Percentiles rank a stretch among this genome's conserved stretches.
Conservation (phyloP, 2,113 vertebrate species). For the Protobothrops mucrosquamatus region DNA sequence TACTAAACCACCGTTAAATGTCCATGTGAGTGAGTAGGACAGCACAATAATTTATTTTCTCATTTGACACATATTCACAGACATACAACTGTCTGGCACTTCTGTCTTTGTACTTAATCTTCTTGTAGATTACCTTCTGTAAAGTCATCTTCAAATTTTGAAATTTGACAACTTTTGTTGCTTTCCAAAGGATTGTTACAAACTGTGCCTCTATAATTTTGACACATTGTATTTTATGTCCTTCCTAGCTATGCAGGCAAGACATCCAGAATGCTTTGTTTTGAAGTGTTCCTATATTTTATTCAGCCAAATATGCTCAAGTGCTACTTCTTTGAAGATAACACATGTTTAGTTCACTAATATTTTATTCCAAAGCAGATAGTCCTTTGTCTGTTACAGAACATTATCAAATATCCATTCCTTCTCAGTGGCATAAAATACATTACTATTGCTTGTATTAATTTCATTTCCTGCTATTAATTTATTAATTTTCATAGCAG, state of each 20-base stretch:
- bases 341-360: background rate
- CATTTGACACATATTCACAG: background rate
- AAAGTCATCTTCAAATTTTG: background rate
- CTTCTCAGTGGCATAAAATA: background rate
- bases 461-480: constrained; percentile 11
- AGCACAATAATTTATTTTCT: background rate
- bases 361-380: background rate
- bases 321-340: background rate
- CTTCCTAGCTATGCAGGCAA: background rate
- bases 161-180: background rate
- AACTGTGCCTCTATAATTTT: background rate
- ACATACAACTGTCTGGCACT: background rate
- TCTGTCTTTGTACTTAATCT: background rate
- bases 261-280: background rate
- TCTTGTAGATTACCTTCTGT: background rate
- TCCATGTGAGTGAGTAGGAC: background rate
- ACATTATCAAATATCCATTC: background rate
- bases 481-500: background rate
- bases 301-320: background rate
- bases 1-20: background rate
- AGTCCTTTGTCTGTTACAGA: background rate
- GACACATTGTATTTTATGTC: background rate
- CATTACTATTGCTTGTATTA: background rate
- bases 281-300: background rate
- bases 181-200: background rate